phyloP scores from a whole-genome alignment of 30 jellyfish, hydroid and myxozoan species.

The Mastigias papua region DNA sequence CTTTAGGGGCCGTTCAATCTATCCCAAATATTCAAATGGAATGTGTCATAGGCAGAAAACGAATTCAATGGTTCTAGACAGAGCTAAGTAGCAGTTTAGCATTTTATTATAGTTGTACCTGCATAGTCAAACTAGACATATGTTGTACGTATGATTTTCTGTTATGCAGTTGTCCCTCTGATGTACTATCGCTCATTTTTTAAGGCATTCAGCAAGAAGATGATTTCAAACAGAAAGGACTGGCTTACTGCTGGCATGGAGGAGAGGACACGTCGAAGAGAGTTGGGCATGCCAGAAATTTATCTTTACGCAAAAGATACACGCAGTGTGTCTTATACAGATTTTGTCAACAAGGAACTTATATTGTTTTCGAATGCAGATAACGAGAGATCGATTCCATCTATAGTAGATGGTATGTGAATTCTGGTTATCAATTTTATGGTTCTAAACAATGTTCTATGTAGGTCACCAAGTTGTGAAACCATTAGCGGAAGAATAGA shows the following conservation, averaged over 20 bases:
- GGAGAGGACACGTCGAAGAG: slow-evolving; percentile 89
- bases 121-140: too few species aligned
- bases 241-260: slow-evolving; percentile 94
- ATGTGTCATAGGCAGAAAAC: too few species aligned
- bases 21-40: too few species aligned
- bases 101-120: too few species aligned
- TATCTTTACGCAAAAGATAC: slow-evolving; percentile 93
- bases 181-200: not conserved
- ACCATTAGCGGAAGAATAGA: too few species aligned
- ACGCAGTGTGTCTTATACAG: slow-evolving; percentile 82
- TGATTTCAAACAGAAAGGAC: slow-evolving; percentile 77
- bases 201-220: slow-evolving; percentile 98
- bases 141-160: too few species aligned
- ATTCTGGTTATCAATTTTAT: too few species aligned
- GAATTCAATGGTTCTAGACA: too few species aligned
- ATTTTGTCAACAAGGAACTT: slow-evolving; percentile 95
- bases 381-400: slow-evolving; percentile 96
- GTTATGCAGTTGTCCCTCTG: not conserved
- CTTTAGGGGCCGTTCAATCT: too few species aligned
- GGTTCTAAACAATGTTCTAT: too few species aligned
- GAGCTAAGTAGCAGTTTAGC: too few species aligned
- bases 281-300: slow-evolving; percentile 95
- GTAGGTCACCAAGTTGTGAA: too few species aligned
- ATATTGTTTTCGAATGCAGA: slow-evolving; percentile 95
- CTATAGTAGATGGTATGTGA: slow-evolving; percentile 93